A percentile compares a stretch with the other conserved stretches of the same genome.
Conservation (phyloP, 2,113 vertebrate genomes). For the Hydrochoerus hydrochaeris region DNA sequence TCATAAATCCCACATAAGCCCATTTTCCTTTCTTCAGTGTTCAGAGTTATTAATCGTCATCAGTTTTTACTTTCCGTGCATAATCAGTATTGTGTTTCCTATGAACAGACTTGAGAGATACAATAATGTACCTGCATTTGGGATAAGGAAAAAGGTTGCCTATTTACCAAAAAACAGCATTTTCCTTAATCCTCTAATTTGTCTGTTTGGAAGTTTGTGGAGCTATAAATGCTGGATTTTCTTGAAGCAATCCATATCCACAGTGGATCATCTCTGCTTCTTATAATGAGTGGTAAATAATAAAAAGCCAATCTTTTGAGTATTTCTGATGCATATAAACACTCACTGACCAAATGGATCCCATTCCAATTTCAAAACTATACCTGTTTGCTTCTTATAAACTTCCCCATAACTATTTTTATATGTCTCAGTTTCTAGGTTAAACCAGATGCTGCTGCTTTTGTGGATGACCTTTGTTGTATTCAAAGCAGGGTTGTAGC, state of each 20-base stretch:
- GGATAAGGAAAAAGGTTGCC: not conserved
- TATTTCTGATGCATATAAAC: conserved; percentile 21
- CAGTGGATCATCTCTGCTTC: not conserved
- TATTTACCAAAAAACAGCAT: not conserved
- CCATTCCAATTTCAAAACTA: conserved; percentile 33
- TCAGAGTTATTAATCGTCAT: not conserved
- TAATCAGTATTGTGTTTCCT: not conserved
- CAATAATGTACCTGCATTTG: not conserved
- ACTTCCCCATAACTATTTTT: conserved; percentile 5
- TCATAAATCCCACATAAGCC: not conserved
- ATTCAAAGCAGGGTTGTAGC: conserved; percentile 42
- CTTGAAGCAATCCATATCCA: conserved; percentile 27
- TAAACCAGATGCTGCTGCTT: not conserved
- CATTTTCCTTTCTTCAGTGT: not conserved
- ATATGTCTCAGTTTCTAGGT: not conserved
- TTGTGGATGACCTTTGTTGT: conserved; percentile 37
- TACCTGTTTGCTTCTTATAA: conserved; percentile 48
- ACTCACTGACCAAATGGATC: not conserved
- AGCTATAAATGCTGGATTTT: conserved; percentile 23
- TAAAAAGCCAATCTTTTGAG: conserved; percentile 39
- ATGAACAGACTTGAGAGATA: not conserved
- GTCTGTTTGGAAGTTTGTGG: not conserved
- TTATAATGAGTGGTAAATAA: not conserved
- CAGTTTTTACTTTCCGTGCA: not conserved
- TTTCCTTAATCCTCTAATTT: not conserved